Percentiles rank a stretch among this genome's conserved stretches.
phyloP scores from a whole-genome alignment of 1,140 invertebrate species.

The Lordiphosa collinella region DNA sequence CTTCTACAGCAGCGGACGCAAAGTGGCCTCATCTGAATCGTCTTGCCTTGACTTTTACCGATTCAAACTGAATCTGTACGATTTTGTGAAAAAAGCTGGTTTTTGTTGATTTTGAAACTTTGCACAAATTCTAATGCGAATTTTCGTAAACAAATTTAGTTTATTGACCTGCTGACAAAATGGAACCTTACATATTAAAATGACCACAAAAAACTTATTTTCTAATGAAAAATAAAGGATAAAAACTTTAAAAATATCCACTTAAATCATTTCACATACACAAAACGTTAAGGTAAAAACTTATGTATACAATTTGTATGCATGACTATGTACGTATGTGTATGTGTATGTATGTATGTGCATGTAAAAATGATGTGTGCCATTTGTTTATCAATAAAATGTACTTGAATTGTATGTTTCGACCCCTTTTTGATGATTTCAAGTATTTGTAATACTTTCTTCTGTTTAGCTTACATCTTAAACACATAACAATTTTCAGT shows the following conservation, averaged over 20 bases:
- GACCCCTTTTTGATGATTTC: constrained; percentile 22
- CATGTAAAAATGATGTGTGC: neutral
- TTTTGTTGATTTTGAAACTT: too few species aligned
- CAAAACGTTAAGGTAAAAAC: constrained; percentile 44
- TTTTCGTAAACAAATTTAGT: constrained; percentile 41
- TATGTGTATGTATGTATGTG: neutral
- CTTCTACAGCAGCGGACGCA: too few species aligned
- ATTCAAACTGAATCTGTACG: too few species aligned
- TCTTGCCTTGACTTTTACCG: too few species aligned
- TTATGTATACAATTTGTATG: constrained; percentile 27
- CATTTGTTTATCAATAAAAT: constrained; percentile 12
- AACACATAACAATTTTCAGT: constrained; percentile 2
- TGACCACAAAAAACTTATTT: constrained; percentile 62
- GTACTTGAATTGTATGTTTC: constrained; percentile 16
- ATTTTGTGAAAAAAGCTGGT: too few species aligned
- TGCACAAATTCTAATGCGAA: too few species aligned
- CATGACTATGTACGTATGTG: constrained; percentile 14
- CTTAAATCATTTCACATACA: constrained; percentile 33
- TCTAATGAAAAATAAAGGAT: constrained; percentile 20
- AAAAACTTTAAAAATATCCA: constrained; percentile 58
- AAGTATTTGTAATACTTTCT: constrained; percentile 67
- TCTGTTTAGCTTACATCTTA: constrained; percentile 10
- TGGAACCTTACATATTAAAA: constrained; percentile 55
- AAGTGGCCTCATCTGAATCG: too few species aligned
- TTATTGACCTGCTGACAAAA: constrained; percentile 56